These are phyloP conservation scores for Bolborhynchus lineola DNA, from an alignment of 2,113 vertebrate species.

Conservation along the genomic window DNA sequence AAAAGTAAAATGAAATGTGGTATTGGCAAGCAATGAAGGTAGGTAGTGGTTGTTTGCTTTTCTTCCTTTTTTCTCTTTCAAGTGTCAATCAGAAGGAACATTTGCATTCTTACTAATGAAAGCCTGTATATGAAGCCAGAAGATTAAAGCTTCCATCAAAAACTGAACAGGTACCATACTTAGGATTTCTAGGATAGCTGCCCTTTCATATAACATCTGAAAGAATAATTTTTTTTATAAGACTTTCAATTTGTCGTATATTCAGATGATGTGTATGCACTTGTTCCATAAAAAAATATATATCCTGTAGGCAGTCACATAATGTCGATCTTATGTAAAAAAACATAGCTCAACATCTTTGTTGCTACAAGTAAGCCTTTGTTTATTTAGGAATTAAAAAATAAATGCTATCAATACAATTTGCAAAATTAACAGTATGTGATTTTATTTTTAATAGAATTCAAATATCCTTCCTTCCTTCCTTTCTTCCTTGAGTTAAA, in stretches of 20 bases:
- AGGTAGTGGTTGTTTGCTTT: neutral
- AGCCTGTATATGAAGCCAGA: neutral
- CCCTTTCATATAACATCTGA: neutral
- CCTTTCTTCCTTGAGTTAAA: neutral
- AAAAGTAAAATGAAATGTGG: neutral
- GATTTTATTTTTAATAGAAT: neutral
- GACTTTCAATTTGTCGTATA: neutral
- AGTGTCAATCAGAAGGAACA: neutral
- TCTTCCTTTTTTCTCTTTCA: neutral
- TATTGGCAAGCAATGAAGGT: neutral
- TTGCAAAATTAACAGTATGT: neutral
- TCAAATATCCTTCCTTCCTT: neutral
- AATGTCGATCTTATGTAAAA: neutral
- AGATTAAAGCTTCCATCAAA: neutral
- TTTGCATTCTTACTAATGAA: neutral
- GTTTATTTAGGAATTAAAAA: neutral
- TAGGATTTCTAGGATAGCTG: neutral
- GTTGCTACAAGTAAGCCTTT: neutral
- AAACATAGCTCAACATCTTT: neutral
- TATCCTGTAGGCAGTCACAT: neutral
- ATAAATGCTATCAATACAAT: neutral
- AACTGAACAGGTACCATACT: neutral
- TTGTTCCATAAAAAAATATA: neutral
- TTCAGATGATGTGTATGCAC: neutral
- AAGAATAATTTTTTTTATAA: neutral